phyloP scores from a whole-genome alignment of 2,888 invertebrate genomes.

The Agrotis clavis region DNA sequence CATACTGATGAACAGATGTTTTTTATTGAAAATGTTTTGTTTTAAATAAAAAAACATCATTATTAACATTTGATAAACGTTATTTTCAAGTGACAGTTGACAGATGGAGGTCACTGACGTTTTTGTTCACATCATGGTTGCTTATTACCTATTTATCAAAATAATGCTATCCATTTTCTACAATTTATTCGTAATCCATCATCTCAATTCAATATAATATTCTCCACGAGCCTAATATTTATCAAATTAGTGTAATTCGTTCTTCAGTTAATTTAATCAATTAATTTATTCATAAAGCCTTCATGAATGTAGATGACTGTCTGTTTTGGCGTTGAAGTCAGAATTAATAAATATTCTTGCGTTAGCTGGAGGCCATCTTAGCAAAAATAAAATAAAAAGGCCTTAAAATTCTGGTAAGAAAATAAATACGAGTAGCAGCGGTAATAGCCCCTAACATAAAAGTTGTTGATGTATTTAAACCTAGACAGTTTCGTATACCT shows the following conservation, averaged over 20 bases:
- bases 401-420: background rate
- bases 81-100: too few species aligned
- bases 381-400: background rate
- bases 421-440: background rate
- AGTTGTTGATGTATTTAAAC: too few species aligned
- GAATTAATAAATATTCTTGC: constrained; percentile 24
- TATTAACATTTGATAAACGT: too few species aligned
- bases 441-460: too few species aligned
- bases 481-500: too few species aligned
- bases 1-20: too few species aligned
- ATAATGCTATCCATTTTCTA: constrained; percentile 7
- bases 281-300: constrained; percentile 48
- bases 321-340: constrained; percentile 14
- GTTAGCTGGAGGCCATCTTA: background rate
- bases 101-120: too few species aligned
- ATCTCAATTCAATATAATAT: constrained; percentile 1
- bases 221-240: constrained; percentile 17
- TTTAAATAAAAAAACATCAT: too few species aligned
- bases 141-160: constrained; percentile 1
- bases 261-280: constrained; percentile 26
- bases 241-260: constrained; percentile 26
- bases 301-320: constrained; percentile 36
- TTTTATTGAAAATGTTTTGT: too few species aligned
- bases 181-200: constrained; percentile 24
- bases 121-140: too few species aligned